phyloP scores from a whole-genome alignment of 2,797 vertebrate genomes.

The Microtus obscurus region DNA sequence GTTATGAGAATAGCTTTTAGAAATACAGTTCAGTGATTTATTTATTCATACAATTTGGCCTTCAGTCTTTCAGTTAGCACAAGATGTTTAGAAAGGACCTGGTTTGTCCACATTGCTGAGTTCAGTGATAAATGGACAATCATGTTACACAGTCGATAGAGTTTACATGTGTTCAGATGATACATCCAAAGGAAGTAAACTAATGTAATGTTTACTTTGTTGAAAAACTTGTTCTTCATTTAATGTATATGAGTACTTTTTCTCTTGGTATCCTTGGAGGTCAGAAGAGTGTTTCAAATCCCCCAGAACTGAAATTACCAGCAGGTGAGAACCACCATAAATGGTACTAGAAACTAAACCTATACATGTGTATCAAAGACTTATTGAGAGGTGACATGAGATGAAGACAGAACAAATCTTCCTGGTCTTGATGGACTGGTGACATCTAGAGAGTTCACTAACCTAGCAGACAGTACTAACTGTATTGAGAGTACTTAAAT shows the following conservation, averaged over 20 bases:
- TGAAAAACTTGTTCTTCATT: not conserved
- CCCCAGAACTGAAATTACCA: not conserved
- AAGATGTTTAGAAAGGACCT: not conserved
- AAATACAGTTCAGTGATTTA: not conserved
- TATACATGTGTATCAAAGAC: not conserved
- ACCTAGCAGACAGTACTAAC: too few species aligned
- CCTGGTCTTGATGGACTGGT: not conserved
- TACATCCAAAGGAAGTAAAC: not conserved
- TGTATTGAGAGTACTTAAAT: not conserved
- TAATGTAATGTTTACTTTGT: not conserved
- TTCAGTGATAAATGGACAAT: not conserved
- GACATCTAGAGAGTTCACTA: not conserved
- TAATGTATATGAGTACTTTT: not conserved
- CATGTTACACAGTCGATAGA: not conserved
- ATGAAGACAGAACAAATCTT: too few species aligned
- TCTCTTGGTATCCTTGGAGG: not conserved
- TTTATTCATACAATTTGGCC: not conserved
- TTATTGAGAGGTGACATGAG: not conserved
- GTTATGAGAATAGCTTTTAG: not conserved
- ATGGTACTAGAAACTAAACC: not conserved
- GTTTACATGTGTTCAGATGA: not conserved
- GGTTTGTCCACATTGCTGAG: not conserved
- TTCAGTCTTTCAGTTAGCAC: conserved; percentile 18
- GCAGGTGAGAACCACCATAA: not conserved
- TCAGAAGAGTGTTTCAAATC: not conserved